Base-by-base conservation (phyloP, 2,888 invertebrate species). In the Dinocampus coccinellae region DNA sequence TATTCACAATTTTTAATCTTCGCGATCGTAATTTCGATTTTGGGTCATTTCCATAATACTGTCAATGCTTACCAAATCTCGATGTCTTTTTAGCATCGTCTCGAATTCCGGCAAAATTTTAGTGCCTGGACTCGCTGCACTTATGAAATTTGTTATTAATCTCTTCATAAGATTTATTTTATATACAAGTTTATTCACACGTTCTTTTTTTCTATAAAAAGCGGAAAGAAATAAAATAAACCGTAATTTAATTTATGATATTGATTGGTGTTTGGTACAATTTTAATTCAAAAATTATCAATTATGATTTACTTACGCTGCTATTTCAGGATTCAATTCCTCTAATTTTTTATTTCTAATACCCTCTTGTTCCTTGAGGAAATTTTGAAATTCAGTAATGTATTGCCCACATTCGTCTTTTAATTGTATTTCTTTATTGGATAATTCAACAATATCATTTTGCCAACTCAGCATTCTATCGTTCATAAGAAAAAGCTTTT, bases 151-250 rank as follows among this genome's bases (percentile, higher is more conserved):
- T 7, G 74, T 78, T 63, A 78, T 76, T 42, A 79, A 42, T 20
- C 73, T 70, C 63, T 78, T 79, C 75, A 78, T 78, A 64, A 75
- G 69, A 72, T 79, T 79, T 34, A 78, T 78, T 63, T 78, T 79
- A 42, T 20, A 60, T 65, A 79, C 55, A 36, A 70, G 72, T 7
- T 53, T 70, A 10, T 74, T 63, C 55, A 77, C 60, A 63, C 64
- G 72, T 29, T 75, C 74, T 61, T 79, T 78, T 39, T 74, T 76
- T 24, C 78, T 79, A 47, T 9, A 57, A 33, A n/a, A 22, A 29
- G n/a, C n/a, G n/a, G n/a, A n/a, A 60, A 52, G 53, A 62, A 66
- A 6, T 34, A 13, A 24, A 66, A 58, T 33, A 24, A 55, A n/a
- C n/a, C 6, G 3, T 61, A 16, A 42, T 39, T 63, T 20, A 34